Percentiles rank a stretch among this genome's conserved stretches.
Conservation (phyloP, 2,888 invertebrate genomes). For the Drosophila prostipennis region DNA sequence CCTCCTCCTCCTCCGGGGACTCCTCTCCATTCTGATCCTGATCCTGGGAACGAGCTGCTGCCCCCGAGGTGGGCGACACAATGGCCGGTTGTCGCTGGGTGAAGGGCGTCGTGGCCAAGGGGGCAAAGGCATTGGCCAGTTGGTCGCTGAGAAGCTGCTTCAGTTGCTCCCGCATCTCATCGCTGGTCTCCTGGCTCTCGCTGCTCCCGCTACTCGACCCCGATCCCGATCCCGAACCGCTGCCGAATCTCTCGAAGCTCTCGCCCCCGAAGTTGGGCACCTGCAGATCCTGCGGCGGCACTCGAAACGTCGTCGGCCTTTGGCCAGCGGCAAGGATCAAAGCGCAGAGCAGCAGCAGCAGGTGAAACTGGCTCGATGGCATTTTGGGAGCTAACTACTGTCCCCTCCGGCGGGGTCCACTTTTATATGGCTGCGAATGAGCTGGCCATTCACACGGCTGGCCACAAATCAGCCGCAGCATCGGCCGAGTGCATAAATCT, state of each 20-base stretch:
- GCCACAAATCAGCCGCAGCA: constrained; percentile 59
- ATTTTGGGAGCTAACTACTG: constrained; percentile 4
- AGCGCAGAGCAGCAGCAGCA: constrained; percentile 28
- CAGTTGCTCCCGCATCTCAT: constrained; percentile 43
- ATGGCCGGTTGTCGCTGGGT: constrained; percentile 53
- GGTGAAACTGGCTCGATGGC: constrained; percentile 20
- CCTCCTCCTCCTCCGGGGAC: constrained; percentile 39
- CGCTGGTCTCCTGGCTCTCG: constrained; percentile 14
- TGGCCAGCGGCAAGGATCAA: constrained; percentile 25
- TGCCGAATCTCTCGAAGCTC: constrained; percentile 60
- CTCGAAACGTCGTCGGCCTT: constrained; percentile 7
- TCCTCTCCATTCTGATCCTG: constrained; percentile 32
- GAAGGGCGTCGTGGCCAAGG: constrained; percentile 51
- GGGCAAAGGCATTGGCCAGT: constrained; percentile 56
- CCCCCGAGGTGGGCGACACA: constrained; percentile 49
- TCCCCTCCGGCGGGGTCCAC: neutral
- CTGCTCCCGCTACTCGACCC: neutral
- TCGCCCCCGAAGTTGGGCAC: constrained; percentile 54
- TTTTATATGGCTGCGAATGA: constrained; percentile 38
- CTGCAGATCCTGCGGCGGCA: constrained; percentile 42
- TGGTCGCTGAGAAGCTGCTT: constrained; percentile 52
- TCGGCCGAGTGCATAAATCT: constrained; percentile 57
- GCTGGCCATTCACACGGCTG: constrained; percentile 20
- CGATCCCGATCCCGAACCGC: neutral
- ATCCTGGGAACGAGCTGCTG: constrained; percentile 38